These are phyloP conservation scores for Centropyge bicolor DNA, from an alignment of 2,797 vertebrate genomes.

Conservation along the genomic window DNA sequence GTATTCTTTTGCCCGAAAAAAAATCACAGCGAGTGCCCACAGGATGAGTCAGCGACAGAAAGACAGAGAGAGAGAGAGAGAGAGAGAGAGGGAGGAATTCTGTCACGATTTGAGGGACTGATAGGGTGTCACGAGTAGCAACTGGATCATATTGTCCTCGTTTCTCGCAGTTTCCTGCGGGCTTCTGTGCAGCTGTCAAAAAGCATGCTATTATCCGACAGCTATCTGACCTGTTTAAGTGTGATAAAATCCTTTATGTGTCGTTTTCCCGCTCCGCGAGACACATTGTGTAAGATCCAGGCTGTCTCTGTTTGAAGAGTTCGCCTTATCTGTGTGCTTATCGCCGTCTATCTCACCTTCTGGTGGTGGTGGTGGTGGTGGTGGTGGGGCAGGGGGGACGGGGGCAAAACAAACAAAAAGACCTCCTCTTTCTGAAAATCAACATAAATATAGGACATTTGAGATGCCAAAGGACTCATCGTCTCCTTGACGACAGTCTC, in stretches of 20 bases:
- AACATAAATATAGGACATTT: conserved; percentile 80
- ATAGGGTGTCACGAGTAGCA: conserved; percentile 65
- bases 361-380: background rate
- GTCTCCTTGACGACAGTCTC: conserved; percentile 89
- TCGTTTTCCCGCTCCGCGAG: background rate
- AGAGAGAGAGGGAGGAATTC: conserved; percentile 70
- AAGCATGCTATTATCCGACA: conserved; percentile 52
- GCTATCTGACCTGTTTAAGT: conserved; percentile 60
- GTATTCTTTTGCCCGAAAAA: conserved; percentile 42
- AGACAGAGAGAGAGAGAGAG: conserved; percentile 67
- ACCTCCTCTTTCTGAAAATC: conserved; percentile 57
- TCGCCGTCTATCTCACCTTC: background rate
- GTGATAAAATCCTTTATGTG: conserved; percentile 30
- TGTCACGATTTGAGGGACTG: conserved; percentile 67
- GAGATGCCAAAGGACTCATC: conserved; percentile 81
- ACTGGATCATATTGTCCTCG: conserved; percentile 48
- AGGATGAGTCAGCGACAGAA: conserved; percentile 72
- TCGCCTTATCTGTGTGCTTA: conserved; percentile 15
- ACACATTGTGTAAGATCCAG: conserved; percentile 13
- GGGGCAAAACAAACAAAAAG: conserved; percentile 30
- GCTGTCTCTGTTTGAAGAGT: conserved; percentile 19
- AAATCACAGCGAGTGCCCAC: conserved; percentile 62
- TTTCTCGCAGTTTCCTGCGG: conserved; percentile 30
- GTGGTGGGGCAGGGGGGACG: too few species aligned
- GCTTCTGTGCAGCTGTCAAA: conserved; percentile 45